Percentiles rank a stretch among this genome's conserved stretches.
These are phyloP conservation scores for Potamarius usumacintae DNA, from an alignment of 2,113 vertebrate genomes.

Conservation along the genomic window DNA sequence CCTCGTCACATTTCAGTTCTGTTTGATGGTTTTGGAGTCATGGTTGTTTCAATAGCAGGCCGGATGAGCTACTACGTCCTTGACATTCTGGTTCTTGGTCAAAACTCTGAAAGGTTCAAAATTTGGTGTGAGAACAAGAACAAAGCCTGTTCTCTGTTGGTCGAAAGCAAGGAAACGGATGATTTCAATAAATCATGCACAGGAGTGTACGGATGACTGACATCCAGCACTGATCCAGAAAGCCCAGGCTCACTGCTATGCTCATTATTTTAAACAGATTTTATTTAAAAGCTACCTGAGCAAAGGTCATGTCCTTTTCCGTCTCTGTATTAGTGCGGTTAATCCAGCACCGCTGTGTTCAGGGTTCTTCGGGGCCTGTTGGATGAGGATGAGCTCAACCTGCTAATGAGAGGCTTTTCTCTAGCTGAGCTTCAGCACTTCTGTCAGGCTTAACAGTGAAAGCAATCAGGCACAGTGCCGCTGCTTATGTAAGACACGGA, in stretches of 20 bases:
- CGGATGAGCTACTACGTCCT: too few species aligned
- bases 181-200: not conserved
- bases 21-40: too few species aligned
- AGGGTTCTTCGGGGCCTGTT: not conserved
- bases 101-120: too few species aligned
- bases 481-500: not conserved
- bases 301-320: not conserved
- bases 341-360: not conserved
- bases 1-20: too few species aligned
- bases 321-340: not conserved
- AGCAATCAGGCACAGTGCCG: slow-evolving; percentile 26
- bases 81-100: too few species aligned
- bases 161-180: not conserved
- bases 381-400: not conserved
- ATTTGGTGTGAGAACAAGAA: too few species aligned
- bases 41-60: too few species aligned
- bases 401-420: slow-evolving; percentile 37
- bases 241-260: not conserved
- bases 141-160: too few species aligned
- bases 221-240: not conserved
- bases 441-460: slow-evolving; percentile 29
- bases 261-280: not conserved
- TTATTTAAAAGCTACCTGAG: not conserved
- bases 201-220: not conserved
- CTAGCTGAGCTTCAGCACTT: slow-evolving; percentile 10